Evolutionary conservation across 2,113 vertebrate species (phyloP).

Genomic region (Athene noctua): DNA sequence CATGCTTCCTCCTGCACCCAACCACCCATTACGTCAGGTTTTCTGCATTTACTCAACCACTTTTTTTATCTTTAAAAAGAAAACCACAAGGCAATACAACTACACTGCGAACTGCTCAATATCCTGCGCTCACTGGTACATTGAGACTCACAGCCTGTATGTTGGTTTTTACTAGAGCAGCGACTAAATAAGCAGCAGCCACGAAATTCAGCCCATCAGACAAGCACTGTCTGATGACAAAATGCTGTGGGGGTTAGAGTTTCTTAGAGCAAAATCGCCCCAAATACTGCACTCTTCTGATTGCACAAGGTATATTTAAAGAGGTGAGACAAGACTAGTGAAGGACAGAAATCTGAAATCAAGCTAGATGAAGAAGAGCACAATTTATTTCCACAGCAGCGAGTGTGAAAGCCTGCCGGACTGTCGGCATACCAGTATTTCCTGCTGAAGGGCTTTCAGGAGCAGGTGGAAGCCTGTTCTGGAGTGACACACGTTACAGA

Average conservation of each 20-base stretch:
- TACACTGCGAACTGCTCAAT: neutral
- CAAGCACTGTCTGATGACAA: neutral
- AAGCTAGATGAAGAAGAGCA: neutral
- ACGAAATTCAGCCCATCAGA: neutral
- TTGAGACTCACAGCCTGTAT: neutral
- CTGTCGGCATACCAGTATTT: neutral
- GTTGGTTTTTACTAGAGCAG: neutral
- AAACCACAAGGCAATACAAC: neutral
- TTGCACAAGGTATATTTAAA: neutral
- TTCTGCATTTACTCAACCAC: neutral
- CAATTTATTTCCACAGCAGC: neutral
- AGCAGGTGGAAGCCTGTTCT: neutral
- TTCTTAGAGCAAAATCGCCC: neutral
- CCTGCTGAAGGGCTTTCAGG: neutral
- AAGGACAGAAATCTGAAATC: neutral
- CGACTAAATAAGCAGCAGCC: neutral
- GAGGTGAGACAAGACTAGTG: neutral
- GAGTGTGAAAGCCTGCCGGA: accelerated
- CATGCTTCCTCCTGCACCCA: neutral
- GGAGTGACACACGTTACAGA: neutral
- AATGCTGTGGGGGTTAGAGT: neutral
- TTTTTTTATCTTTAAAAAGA: neutral
- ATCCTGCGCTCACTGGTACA: neutral
- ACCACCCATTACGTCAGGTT: neutral
- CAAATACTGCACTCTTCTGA: neutral